Conservation (phyloP, 2,797 vertebrate genomes). For the Xerus rutilus region DNA sequence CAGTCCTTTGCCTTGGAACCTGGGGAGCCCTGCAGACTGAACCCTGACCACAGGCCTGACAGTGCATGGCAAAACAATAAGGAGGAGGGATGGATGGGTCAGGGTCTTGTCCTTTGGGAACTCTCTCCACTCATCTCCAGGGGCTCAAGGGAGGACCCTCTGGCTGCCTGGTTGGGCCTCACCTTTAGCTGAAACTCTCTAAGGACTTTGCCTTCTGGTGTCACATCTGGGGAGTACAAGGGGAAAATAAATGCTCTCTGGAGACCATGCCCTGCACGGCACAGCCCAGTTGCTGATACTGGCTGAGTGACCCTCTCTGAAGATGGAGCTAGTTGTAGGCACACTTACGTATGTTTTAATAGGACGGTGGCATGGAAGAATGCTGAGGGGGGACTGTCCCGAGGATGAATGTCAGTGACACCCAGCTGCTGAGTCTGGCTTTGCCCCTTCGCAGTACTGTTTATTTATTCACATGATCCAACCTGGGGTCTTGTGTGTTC, state of each 20-base stretch:
- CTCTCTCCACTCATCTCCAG: not conserved
- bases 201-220: constrained; percentile 47
- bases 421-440: constrained; percentile 72
- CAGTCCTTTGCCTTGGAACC: constrained; percentile 27
- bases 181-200: not conserved
- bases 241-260: constrained; percentile 54
- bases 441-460: constrained; percentile 71
- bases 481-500: constrained; percentile 17
- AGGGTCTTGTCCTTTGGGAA: not conserved
- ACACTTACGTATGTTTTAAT: constrained; percentile 61
- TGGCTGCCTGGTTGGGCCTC: not conserved
- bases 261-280: not conserved
- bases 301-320: not conserved
- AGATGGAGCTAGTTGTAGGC: not conserved
- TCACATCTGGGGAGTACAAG: constrained; percentile 37
- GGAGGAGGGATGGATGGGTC: not conserved
- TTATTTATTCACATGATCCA: constrained; percentile 78
- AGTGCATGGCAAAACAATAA: not conserved
- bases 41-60: not conserved
- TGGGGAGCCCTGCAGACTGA: constrained; percentile 48
- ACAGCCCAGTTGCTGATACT: constrained; percentile 1
- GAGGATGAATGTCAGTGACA: constrained; percentile 77
- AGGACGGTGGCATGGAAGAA: constrained; percentile 63
- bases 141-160: not conserved
- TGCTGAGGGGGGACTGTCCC: constrained; percentile 38